phyloP scores from a whole-genome alignment of 2,888 invertebrate genomes.

The Diarsia dahlii region DNA sequence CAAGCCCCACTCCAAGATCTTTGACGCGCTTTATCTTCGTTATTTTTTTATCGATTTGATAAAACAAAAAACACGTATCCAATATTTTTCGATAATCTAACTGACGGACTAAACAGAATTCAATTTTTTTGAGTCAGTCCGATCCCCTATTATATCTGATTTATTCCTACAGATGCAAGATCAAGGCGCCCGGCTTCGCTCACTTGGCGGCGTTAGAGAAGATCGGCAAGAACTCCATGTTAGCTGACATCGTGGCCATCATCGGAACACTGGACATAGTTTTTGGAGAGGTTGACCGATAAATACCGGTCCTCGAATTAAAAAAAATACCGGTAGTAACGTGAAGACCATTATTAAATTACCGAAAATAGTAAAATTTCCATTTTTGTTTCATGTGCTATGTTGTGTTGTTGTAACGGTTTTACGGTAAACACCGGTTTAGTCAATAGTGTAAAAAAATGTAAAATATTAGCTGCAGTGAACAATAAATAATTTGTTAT shows the following conservation, averaged over 20 bases:
- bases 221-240: slow-evolving; percentile 96
- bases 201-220: slow-evolving; percentile 97
- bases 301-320: slow-evolving; percentile 72
- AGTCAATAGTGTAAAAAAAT: neutral
- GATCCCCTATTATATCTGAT: no score
- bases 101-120: no score
- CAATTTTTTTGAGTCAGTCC: no score
- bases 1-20: no score
- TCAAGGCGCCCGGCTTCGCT: slow-evolving; percentile 96
- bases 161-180: slow-evolving; percentile 92
- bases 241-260: slow-evolving; percentile 99
- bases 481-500: slow-evolving; percentile 2
- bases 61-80: no score
- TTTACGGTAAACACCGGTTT: slow-evolving; percentile 29
- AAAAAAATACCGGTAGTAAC: slow-evolving; percentile 22
- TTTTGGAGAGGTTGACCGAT: slow-evolving; percentile 98
- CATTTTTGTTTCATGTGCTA: no score
- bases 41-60: no score
- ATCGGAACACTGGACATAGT: slow-evolving; percentile 98
- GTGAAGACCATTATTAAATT: neutral
- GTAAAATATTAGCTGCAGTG: neutral
- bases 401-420: neutral
- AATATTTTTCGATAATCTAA: no score
- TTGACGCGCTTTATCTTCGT: no score
- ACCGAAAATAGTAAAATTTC: neutral